Evolutionary conservation across 2,797 vertebrate genomes (phyloP).

Genomic region (Amblyraja radiata): DNA sequence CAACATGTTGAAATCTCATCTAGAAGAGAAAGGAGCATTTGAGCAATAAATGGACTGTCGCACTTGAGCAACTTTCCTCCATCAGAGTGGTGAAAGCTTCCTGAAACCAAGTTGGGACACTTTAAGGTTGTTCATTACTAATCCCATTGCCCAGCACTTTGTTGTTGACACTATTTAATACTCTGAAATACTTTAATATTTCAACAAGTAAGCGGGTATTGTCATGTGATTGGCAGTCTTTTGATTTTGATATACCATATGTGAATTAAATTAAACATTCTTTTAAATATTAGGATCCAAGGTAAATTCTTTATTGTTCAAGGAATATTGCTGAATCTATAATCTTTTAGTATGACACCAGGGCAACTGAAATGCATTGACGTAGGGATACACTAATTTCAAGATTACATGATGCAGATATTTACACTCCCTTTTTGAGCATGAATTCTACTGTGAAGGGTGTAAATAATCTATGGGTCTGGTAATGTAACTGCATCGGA

Average conservation of each 20-base stretch:
- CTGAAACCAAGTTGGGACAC: not conserved
- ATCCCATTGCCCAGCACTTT: not conserved
- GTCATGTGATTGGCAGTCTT: not conserved
- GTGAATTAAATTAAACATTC: not conserved
- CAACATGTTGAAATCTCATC: constrained; percentile 75
- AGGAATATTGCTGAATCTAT: not conserved
- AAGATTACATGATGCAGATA: not conserved
- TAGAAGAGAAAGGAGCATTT: constrained; percentile 75
- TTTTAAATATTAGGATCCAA: not conserved
- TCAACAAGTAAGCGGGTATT: not conserved
- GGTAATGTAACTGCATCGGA: constrained; percentile 4
- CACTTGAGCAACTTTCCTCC: not conserved
- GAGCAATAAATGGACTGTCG: constrained; percentile 58
- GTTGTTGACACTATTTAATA: not conserved
- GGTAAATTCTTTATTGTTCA: constrained; percentile 13
- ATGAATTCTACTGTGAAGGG: not conserved
- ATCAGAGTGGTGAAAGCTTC: constrained; percentile 7
- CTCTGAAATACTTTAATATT: not conserved
- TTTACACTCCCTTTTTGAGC: constrained; percentile 15
- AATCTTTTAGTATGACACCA: not conserved
- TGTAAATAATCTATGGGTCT: not conserved
- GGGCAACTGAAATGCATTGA: not conserved
- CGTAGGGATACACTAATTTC: not conserved
- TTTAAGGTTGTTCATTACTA: constrained; percentile 6
- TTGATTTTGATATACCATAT: not conserved